Percentiles rank a stretch among this genome's conserved stretches.
These are phyloP conservation scores for Galemys pyrenaicus DNA, from an alignment of 2,113 vertebrate species.

Conservation along the genomic window DNA sequence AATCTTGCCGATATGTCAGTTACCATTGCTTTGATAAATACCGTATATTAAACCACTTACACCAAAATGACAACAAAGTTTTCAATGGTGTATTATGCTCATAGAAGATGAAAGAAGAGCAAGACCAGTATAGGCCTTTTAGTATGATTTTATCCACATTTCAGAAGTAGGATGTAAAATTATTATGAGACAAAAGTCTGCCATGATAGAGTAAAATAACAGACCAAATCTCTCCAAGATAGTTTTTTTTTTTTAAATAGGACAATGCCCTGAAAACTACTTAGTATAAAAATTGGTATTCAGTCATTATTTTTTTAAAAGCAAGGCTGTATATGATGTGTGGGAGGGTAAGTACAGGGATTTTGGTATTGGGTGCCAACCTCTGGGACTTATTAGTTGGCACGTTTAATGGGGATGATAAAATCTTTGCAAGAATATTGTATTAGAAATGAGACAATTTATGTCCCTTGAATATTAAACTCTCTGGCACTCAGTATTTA, in stretches of 20 bases:
- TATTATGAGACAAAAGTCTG: neutral
- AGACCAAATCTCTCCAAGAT: neutral
- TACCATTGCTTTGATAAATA: neutral
- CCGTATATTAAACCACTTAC: neutral
- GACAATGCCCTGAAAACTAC: neutral
- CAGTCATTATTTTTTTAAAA: slow-evolving; percentile 36
- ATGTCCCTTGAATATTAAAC: slow-evolving; percentile 29
- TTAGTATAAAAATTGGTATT: neutral
- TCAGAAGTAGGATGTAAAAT: slow-evolving; percentile 17
- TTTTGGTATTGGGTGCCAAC: neutral
- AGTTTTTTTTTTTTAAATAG: neutral
- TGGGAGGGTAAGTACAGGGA: neutral
- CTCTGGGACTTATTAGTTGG: slow-evolving; percentile 26
- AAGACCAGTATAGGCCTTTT: neutral
- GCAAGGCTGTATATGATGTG: neutral
- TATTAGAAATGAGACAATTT: slow-evolving; percentile 55
- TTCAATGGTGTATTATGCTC: neutral
- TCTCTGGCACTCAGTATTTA: slow-evolving; percentile 35
- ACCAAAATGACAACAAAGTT: neutral
- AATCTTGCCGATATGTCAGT: neutral
- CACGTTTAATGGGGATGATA: slow-evolving; percentile 48
- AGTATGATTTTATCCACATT: neutral
- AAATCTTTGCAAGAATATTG: slow-evolving; percentile 45
- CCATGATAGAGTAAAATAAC: neutral
- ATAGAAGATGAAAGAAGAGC: neutral